Percentiles rank a stretch among this genome's conserved stretches.
phyloP scores from a whole-genome alignment of 2,888 invertebrate genomes.

The Protonemura montana region DNA sequence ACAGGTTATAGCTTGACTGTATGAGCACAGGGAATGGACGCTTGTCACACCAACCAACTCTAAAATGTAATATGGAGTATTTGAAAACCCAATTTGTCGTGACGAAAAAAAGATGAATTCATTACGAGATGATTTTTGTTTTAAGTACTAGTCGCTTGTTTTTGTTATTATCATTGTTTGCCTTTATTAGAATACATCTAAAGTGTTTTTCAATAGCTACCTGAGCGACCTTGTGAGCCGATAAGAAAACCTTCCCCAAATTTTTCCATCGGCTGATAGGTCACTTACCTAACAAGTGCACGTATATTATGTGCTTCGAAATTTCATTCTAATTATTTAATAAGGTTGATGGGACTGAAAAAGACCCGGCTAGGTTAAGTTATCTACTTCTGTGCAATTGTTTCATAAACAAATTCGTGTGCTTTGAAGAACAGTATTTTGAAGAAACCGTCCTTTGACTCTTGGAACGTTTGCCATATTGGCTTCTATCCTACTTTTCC shows the following conservation, averaged over 20 bases:
- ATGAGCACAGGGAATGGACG: background rate
- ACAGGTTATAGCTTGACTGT: conserved; percentile 22
- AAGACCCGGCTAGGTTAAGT: conserved; percentile 16
- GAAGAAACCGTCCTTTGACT: background rate
- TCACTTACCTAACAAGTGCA: conserved; percentile 1
- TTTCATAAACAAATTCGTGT: background rate
- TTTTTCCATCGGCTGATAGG: conserved; percentile 45
- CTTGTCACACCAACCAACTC: background rate
- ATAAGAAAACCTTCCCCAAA: conserved; percentile 50
- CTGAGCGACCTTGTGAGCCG: conserved; percentile 36
- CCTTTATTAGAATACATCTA: background rate
- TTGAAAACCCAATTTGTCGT: background rate
- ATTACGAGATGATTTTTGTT: conserved; percentile 1
- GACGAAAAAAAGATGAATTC: background rate
- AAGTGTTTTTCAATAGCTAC: background rate
- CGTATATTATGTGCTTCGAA: conserved; percentile 7
- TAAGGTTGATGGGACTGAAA: background rate
- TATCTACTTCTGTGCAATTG: background rate
- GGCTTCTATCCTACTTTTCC: background rate
- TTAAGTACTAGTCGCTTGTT: conserved; percentile 1
- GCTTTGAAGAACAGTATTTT: background rate
- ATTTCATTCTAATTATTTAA: background rate
- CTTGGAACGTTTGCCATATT: background rate
- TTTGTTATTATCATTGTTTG: background rate
- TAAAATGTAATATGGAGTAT: background rate